Conservation (phyloP, 2,797 vertebrate genomes). For the Hippopotamyrus pictus region DNA sequence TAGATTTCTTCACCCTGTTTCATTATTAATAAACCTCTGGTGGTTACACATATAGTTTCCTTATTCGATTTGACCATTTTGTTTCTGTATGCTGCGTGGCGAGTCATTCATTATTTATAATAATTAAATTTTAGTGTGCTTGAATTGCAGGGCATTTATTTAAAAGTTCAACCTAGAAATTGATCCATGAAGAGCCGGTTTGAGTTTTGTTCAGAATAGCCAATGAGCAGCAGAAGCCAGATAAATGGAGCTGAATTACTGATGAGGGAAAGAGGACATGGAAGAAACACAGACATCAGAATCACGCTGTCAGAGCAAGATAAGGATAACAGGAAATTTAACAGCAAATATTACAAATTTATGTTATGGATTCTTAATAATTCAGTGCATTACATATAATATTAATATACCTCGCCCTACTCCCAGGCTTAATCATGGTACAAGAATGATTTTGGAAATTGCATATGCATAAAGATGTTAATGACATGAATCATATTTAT, state of each 20-base stretch:
- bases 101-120: constrained; percentile 5
- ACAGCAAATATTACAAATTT: neutral
- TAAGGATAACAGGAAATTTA: neutral
- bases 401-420: neutral
- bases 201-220: neutral
- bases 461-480: neutral
- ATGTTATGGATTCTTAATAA: neutral
- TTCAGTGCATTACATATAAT: neutral
- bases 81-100: neutral
- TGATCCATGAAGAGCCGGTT: neutral
- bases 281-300: neutral
- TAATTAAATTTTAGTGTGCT: neutral
- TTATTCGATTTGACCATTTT: neutral
- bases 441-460: neutral
- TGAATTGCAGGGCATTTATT: neutral
- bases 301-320: neutral
- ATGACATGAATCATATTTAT: neutral
- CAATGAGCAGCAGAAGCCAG: neutral
- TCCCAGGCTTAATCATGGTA: neutral
- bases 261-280: neutral
- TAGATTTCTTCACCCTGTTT: constrained; percentile 2
- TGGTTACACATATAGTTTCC: neutral
- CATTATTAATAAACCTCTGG: neutral
- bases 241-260: neutral
- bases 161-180: neutral